Percentiles rank a stretch among this genome's conserved stretches.
phyloP scores from a whole-genome alignment of 2,797 vertebrate species.

The Anguilla pacifica region DNA sequence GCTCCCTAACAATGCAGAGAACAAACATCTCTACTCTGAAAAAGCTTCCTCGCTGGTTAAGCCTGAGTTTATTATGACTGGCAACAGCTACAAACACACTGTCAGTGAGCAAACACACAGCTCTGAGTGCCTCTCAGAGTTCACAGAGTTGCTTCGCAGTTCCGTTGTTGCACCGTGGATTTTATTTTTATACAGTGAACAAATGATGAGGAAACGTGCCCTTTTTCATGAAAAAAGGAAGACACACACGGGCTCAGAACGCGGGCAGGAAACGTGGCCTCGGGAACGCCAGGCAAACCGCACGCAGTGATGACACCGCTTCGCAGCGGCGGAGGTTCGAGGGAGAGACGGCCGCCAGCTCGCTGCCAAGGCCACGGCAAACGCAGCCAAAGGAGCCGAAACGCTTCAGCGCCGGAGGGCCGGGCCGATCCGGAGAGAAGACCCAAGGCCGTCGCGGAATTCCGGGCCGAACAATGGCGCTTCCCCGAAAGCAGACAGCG shows the following conservation, averaged over 20 bases:
- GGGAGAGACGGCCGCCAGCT: neutral
- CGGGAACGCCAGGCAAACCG: neutral
- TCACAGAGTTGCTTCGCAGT: neutral
- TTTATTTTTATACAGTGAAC: neutral
- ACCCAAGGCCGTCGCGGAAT: neutral
- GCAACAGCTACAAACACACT: conserved; percentile 45
- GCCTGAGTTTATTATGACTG: conserved; percentile 42
- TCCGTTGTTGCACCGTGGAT: neutral
- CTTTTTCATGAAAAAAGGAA: neutral
- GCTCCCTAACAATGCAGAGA: neutral
- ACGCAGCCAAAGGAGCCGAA: neutral
- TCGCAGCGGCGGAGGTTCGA: neutral
- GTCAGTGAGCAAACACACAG: conserved; percentile 42
- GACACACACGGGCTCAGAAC: neutral
- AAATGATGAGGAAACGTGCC: neutral
- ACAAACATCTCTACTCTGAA: neutral
- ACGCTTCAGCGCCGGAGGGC: neutral
- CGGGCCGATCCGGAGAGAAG: neutral
- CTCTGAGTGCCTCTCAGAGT: conserved; percentile 17
- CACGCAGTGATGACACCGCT: neutral
- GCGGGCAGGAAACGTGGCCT: neutral
- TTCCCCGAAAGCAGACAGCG: neutral
- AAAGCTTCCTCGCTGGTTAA: conserved; percentile 1
- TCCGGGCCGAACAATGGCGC: neutral
- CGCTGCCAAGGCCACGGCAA: neutral